Base-by-base conservation (phyloP, 2,888 invertebrate species). In the Ypsolopha scabrella region DNA sequence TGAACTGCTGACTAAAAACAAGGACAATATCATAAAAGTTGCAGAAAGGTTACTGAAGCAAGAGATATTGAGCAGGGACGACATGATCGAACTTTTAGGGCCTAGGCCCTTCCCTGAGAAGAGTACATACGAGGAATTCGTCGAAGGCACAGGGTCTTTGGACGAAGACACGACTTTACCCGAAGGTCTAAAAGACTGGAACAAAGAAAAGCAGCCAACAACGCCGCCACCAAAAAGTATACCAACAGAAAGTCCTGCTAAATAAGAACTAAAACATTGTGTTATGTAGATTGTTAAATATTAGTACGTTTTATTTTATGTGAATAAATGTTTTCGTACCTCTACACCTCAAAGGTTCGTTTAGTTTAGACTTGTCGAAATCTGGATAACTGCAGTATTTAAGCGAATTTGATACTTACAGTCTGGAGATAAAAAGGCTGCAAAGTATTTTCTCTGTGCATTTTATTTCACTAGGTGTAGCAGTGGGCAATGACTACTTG, bases 61-160 rank as follows among this genome's bases (percentile, higher is more conserved):
- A 69, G 99, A 99, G 85, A 93, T 98, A 59, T 88, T 99, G 49
- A 95, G 94, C 67, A 91, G 99, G 56, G 96, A 98, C 47, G 99
- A 99, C 70, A 97, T 99, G 97, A 95, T 99, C 56, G 98, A 98
- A 74, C 82, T 99, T 38, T 87, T 99, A 47, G 99, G 99, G 0
- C 89, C 91, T 34, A 87, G 99, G 60, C 99, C 99, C 0, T 99
- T 99, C 90, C 94, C 94, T 9, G 99, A 99, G 79, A 99, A 99
- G 86, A 97, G 98, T 10, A 99, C 99, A 8, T 99, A 99, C 68
- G 99, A 99, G 78, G 96, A 99, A 71, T 99, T 99, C 79, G 99
- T 99, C 0, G 98, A 97, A 80, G 98, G 97, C 1, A 98, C 97
- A 0, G 99, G 99, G 1, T 98, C 98, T 0, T 91, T 99, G 64